These are phyloP conservation scores for Gymnocheta viridis DNA, from an alignment of 2,888 invertebrate genomes.

Conservation along the genomic window DNA sequence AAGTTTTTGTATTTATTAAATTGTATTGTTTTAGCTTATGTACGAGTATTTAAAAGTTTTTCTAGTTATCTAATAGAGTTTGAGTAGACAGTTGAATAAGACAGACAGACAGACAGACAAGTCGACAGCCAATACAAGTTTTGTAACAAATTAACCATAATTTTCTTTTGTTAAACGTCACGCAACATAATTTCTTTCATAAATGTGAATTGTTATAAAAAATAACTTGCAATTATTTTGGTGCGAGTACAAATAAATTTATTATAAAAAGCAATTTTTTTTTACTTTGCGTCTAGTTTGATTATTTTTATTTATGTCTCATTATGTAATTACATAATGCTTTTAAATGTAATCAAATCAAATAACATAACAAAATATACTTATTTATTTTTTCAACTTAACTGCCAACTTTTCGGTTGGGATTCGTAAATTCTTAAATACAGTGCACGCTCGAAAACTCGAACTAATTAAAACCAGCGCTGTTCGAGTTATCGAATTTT, in stretches of 20 bases:
- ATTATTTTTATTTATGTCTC: background rate
- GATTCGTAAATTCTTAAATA: too few species aligned
- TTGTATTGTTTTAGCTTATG: conserved; percentile 22
- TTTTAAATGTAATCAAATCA: too few species aligned
- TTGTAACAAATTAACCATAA: conserved; percentile 50
- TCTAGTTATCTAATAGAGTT: background rate
- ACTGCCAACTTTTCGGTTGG: too few species aligned
- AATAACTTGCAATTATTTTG: background rate
- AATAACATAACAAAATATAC: too few species aligned
- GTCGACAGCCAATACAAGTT: background rate
- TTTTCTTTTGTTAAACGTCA: conserved; percentile 63
- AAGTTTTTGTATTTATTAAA: conserved; percentile 12
- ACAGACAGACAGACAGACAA: background rate
- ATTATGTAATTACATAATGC: background rate
- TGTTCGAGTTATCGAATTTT: too few species aligned
- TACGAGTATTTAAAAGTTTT: background rate
- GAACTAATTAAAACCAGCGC: too few species aligned
- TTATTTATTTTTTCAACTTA: too few species aligned
- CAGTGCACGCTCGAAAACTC: too few species aligned
- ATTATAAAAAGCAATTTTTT: background rate
- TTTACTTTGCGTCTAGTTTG: background rate
- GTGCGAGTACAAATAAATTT: background rate
- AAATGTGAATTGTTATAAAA: background rate
- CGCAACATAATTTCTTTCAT: conserved; percentile 59
- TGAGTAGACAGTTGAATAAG: background rate